Base-by-base conservation (phyloP, 2,888 invertebrate genomes). In the Nezara viridula region DNA sequence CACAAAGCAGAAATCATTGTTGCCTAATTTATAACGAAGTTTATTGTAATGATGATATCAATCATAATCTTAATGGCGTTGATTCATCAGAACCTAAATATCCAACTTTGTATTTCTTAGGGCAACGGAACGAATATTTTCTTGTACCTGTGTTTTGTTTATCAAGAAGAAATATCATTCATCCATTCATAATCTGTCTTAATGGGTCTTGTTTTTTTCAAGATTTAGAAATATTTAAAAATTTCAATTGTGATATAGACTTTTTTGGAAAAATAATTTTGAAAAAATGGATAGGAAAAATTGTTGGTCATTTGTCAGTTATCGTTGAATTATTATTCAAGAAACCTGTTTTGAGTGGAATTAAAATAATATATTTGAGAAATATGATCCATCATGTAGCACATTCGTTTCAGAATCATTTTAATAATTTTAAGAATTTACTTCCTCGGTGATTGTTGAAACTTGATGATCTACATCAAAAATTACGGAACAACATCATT, bases 161-260 rank as follows among this genome's bases (percentile, higher is more conserved):
- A 37, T 73, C 66, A 37, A 73, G 66, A 73, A 73, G 66, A 73
- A 73, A 73, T 73, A 37, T 60, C 27, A 27, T 32, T 73, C 66
- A 73, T 73, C 66, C 66, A 37, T 88, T 88, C 49, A 50, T 73
- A 32, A 21, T 88, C 47, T 19, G 66, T 32, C 73, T 88, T 50
- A 88, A 89, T 10, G 85, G 32, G 44, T 89, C 85, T 49, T 89
- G 86, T 27, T 50, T 85, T 32, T 60, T 86, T 47, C 85, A 89
- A 73, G 89, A 88, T 85, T 4, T 37, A 37, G 37, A 73, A 37
- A 73, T 37, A 16, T 73, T 37, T 32, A 6, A 73, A 37, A 32
- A 37, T 73, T 73, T 19, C 7, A 21, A 73, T 73, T 37, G 32
- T 37, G 37, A 73, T 73, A 73, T 73, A 19, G 66, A 32, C 32